Conservation (phyloP, 2,888 invertebrate species). For the Adela reaumurella region DNA sequence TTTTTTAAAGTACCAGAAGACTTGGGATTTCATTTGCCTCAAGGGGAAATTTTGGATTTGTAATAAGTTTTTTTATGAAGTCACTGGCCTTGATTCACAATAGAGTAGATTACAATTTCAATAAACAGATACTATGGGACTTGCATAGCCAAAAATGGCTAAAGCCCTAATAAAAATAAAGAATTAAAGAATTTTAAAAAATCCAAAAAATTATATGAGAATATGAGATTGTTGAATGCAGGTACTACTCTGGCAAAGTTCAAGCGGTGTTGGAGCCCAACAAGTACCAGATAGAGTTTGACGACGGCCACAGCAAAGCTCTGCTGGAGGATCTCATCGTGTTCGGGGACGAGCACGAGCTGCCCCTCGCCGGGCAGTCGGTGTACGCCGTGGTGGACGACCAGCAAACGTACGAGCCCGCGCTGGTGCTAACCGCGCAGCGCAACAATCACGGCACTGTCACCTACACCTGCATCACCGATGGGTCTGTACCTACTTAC, state of each 20-base stretch:
- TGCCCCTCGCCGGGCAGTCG: constrained; percentile 51
- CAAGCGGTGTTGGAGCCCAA: constrained; percentile 52
- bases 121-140: no score
- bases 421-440: constrained; percentile 43
- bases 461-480: constrained; percentile 45
- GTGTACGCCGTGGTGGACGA: constrained; percentile 54
- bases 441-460: constrained; percentile 41
- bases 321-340: constrained; percentile 61
- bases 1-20: no score
- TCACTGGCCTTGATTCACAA: no score
- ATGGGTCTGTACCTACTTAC: constrained; percentile 43
- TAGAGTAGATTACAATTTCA: no score
- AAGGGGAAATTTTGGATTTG: no score
- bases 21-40: no score
- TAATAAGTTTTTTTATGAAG: no score
- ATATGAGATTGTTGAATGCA: no score
- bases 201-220: no score
- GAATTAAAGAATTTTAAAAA: no score
- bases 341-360: constrained; percentile 46
- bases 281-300: constrained; percentile 61
- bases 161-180: no score
- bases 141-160: no score
- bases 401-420: constrained; percentile 52
- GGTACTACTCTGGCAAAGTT: constrained; percentile 62
- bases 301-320: constrained; percentile 58